These are phyloP conservation scores for Arctia plantaginis DNA, from an alignment of 2,888 invertebrate species.

Conservation along the genomic window DNA sequence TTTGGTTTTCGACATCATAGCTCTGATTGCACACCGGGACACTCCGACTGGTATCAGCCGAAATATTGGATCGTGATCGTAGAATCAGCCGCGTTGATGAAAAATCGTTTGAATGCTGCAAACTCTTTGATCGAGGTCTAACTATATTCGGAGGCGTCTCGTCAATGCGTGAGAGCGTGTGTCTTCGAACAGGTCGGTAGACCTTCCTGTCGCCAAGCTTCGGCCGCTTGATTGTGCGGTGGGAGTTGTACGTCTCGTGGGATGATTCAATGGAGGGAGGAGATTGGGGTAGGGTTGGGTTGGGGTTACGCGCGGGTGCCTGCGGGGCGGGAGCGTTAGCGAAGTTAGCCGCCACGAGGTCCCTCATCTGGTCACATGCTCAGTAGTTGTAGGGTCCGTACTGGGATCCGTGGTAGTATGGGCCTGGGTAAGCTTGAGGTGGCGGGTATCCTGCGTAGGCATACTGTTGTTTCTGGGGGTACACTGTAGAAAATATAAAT, in stretches of 20 bases:
- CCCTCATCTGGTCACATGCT: conserved; percentile 86
- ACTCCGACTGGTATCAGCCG: conserved; percentile 81
- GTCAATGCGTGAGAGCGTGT: conserved; percentile 81
- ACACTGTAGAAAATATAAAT: conserved; percentile 87
- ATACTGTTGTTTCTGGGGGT: conserved; percentile 97
- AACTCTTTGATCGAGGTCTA: conserved; percentile 68
- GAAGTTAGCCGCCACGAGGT: conserved; percentile 80
- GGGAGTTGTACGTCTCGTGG: conserved; percentile 80
- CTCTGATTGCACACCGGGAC: conserved; percentile 81
- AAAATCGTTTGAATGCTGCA: conserved; percentile 75
- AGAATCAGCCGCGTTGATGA: conserved; percentile 74
- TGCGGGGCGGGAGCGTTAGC: conserved; percentile 81
- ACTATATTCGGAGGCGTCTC: conserved; percentile 66
- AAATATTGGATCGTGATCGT: conserved; percentile 78
- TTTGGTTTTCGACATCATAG: conserved; percentile 68
- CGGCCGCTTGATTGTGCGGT: conserved; percentile 71
- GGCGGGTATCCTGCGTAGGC: conserved; percentile 96
- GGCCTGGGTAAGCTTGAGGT: conserved; percentile 93
- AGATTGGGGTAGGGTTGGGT: conserved; percentile 49
- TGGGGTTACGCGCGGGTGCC: conserved; percentile 79
- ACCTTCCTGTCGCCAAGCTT: conserved; percentile 74
- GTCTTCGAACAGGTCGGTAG: conserved; percentile 73
- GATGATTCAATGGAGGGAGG: conserved; percentile 58
- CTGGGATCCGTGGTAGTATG: conserved; percentile 96
- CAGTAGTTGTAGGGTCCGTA: conserved; percentile 98